phyloP scores from a whole-genome alignment of 2,888 invertebrate species.

The Drosophila anomelani region DNA sequence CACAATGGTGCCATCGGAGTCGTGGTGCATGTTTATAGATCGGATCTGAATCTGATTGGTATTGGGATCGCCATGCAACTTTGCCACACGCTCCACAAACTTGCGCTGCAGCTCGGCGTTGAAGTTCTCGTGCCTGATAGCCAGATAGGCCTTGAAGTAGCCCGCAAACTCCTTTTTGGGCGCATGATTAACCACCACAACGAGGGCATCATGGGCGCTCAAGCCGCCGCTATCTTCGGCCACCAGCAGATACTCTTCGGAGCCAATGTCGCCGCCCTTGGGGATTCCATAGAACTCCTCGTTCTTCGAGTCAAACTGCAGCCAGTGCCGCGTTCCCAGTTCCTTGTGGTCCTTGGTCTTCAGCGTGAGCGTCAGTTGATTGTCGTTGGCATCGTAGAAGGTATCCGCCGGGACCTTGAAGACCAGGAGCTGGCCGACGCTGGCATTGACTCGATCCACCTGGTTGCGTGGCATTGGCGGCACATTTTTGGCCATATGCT shows the following conservation, averaged over 20 bases:
- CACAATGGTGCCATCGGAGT: conserved; percentile 88
- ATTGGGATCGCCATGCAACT: conserved; percentile 91
- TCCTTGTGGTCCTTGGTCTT: conserved; percentile 90
- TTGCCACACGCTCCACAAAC: conserved; percentile 92
- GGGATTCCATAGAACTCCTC: conserved; percentile 96
- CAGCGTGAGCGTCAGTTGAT: conserved; percentile 90
- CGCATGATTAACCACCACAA: conserved; percentile 89
- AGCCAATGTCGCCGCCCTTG: conserved; percentile 89
- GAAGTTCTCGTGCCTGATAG: conserved; percentile 89
- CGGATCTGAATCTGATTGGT: conserved; percentile 90
- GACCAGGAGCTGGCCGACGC: conserved; percentile 92
- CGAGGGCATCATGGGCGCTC: conserved; percentile 91
- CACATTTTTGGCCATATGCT: conserved; percentile 87
- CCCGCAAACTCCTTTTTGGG: conserved; percentile 89
- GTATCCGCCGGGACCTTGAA: conserved; percentile 94
- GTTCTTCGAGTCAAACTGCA: conserved; percentile 94
- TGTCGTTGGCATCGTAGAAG: conserved; percentile 95
- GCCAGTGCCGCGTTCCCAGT: conserved; percentile 90
- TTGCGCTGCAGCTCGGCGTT: conserved; percentile 91
- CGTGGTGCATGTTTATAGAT: conserved; percentile 86
- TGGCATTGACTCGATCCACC: conserved; percentile 93
- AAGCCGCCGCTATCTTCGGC: conserved; percentile 91
- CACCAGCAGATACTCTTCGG: conserved; percentile 91
- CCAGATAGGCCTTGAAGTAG: conserved; percentile 92
- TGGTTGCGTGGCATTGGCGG: conserved; percentile 93